A percentile compares a stretch with the other conserved stretches of the same genome.
Conservation (phyloP, 2,888 invertebrate species). For the Girardia tigrina region DNA sequence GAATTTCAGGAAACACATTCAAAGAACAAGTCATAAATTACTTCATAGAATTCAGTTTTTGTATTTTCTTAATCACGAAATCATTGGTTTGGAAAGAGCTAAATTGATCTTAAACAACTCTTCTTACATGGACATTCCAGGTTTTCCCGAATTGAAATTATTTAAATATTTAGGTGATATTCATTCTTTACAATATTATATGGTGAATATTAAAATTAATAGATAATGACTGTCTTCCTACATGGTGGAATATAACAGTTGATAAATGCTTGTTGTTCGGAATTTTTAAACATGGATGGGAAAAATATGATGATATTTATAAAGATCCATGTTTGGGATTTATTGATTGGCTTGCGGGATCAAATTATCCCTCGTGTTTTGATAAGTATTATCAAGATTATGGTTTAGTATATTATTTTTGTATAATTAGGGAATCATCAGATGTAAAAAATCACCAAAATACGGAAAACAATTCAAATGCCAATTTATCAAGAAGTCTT, state of each 20-base stretch:
- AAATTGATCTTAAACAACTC: constrained; percentile 41
- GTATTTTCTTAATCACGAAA: constrained; percentile 92
- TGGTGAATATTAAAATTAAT: not conserved
- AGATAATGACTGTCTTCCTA: not conserved
- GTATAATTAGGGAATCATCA: not conserved
- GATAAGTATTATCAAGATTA: too few species aligned
- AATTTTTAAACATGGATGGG: constrained; percentile 96
- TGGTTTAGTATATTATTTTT: too few species aligned
- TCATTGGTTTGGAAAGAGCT: constrained; percentile 65
- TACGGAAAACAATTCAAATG: not conserved
- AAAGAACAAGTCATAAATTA: constrained; percentile 93
- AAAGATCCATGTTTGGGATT: constrained; percentile 79
- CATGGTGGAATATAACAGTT: constrained; percentile 90
- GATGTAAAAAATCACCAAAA: not conserved
- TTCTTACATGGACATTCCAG: constrained; percentile 21
- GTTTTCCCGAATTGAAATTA: constrained; percentile 26
- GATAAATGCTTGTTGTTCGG: constrained; percentile 92
- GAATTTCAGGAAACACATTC: constrained; percentile 79
- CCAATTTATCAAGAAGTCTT: not conserved
- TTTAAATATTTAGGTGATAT: not conserved
- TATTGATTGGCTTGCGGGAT: constrained; percentile 55
- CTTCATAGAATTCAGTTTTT: constrained; percentile 82
- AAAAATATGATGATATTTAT: constrained; percentile 89
- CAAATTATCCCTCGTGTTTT: not conserved
- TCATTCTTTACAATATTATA: too few species aligned